These are phyloP conservation scores for Kryptolebias marmoratus DNA, from an alignment of 2,113 vertebrate species.

Conservation along the genomic window DNA sequence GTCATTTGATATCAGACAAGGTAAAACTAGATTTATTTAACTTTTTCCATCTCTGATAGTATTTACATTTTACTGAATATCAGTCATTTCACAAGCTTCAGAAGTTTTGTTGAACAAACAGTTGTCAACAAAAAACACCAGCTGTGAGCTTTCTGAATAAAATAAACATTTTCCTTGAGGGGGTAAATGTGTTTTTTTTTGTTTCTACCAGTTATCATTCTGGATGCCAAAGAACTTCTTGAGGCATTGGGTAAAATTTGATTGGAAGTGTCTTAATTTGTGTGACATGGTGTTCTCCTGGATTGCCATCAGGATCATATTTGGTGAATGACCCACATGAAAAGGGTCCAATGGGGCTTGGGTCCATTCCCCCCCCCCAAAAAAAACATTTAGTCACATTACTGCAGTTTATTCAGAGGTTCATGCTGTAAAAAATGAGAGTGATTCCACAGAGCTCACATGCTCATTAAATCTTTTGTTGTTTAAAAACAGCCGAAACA, in stretches of 20 bases:
- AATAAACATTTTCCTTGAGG: no score
- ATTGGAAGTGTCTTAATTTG: conserved; percentile 45
- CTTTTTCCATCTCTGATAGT: no score
- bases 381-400: conserved; percentile 5
- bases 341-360: conserved; percentile 12
- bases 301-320: conserved; percentile 37
- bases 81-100: neutral
- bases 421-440: conserved; percentile 1
- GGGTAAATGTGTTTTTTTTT: no score
- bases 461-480: conserved; percentile 22
- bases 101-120: no score
- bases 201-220: no score
- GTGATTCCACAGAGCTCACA: neutral
- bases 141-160: no score
- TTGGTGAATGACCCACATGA: conserved; percentile 49
- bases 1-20: neutral
- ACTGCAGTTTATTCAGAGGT: neutral
- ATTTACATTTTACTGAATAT: neutral
- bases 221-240: conserved; percentile 20
- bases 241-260: conserved; percentile 42
- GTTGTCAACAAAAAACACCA: no score
- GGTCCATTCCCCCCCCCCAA: conserved; percentile 18
- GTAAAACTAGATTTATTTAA: no score
- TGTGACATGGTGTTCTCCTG: conserved; percentile 31
- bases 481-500: conserved; percentile 14